Evolutionary conservation across 1,140 invertebrate species (phyloP).

Genomic region (Drosophila truncata): DNA sequence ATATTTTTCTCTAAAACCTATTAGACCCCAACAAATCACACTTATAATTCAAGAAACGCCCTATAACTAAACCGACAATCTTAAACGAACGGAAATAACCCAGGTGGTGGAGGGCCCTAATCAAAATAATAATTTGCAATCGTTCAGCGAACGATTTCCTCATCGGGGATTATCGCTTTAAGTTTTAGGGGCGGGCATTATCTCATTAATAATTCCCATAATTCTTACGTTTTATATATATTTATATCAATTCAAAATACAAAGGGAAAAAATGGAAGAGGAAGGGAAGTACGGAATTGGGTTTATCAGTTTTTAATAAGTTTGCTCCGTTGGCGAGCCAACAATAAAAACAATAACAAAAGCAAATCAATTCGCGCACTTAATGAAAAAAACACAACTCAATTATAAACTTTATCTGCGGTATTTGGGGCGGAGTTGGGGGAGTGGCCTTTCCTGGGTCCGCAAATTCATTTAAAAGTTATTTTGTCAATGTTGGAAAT

Average conservation of each 20-base stretch:
- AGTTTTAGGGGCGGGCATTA: slow-evolving; percentile 5
- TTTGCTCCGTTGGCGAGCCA: slow-evolving; percentile 57
- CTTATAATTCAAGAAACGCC: not conserved
- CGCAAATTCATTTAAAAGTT: slow-evolving; percentile 56
- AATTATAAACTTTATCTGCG: slow-evolving; percentile 78
- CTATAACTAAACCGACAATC: slow-evolving; percentile 24
- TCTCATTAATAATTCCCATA: slow-evolving; percentile 38
- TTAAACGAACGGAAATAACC: slow-evolving; percentile 25
- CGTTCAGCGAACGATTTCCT: slow-evolving; percentile 68
- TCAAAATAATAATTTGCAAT: slow-evolving; percentile 70
- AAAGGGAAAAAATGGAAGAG: not conserved
- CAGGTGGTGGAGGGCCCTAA: slow-evolving; percentile 6
- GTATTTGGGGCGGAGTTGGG: slow-evolving; percentile 10
- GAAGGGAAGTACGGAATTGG: slow-evolving; percentile 12
- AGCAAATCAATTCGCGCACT: slow-evolving; percentile 78
- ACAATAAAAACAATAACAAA: slow-evolving; percentile 46
- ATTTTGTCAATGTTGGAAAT: slow-evolving; percentile 70
- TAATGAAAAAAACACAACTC: slow-evolving; percentile 81
- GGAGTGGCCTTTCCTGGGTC: slow-evolving; percentile 10
- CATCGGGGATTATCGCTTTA: slow-evolving; percentile 34
- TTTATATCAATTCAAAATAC: slow-evolving; percentile 50
- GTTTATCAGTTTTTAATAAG: slow-evolving; percentile 82
- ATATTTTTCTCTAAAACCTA: not conserved
- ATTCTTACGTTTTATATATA: slow-evolving; percentile 38
- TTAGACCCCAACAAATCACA: slow-evolving; percentile 16